Conservation (phyloP, 2,888 invertebrate species). For the Drosophila melanocephala region DNA sequence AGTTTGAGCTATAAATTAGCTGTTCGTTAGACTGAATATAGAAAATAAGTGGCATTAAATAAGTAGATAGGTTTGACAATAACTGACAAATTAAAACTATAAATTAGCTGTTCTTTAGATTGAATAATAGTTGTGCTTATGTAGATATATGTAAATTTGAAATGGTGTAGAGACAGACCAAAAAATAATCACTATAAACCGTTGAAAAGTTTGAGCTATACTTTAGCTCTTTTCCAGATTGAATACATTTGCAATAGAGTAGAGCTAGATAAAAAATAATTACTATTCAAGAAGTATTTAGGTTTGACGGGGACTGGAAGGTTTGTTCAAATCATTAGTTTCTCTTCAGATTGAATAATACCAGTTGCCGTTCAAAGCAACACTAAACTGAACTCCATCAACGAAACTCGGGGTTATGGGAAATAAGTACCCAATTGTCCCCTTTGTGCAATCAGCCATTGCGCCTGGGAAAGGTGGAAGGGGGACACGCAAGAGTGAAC, state of each 20-base stretch:
- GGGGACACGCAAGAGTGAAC: conserved; percentile 17
- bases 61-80: neutral
- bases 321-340: neutral
- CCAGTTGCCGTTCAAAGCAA: neutral
- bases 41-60: no score
- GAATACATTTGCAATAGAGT: neutral
- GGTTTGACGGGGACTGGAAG: neutral
- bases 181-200: neutral
- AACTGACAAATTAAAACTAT: neutral
- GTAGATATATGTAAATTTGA: neutral
- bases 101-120: neutral
- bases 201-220: neutral
- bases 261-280: neutral
- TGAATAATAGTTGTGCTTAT: neutral
- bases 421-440: conserved; percentile 39
- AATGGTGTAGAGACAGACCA: neutral
- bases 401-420: conserved; percentile 31
- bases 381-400: conserved; percentile 7
- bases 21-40: no score
- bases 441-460: conserved; percentile 54
- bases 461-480: conserved; percentile 53
- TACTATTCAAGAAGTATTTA: neutral
- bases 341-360: neutral
- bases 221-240: neutral
- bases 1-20: no score